Conservation (phyloP, 2,797 vertebrate genomes). For the Gymnothorax javanicus region DNA sequence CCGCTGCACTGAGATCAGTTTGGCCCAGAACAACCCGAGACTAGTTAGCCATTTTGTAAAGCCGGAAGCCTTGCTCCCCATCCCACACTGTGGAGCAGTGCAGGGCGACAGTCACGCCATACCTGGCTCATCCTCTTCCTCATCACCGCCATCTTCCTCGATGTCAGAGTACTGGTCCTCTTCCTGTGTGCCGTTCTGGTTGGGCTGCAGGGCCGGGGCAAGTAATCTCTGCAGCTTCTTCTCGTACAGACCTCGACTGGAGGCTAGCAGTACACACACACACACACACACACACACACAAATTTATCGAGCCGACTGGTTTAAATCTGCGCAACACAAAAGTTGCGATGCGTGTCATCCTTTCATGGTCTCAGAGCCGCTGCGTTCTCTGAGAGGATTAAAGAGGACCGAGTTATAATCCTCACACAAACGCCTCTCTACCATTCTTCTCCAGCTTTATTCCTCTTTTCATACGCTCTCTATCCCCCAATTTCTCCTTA, state of each 20-base stretch:
- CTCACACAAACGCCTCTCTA: background rate
- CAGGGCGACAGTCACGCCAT: background rate
- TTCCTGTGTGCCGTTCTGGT: constrained; percentile 50
- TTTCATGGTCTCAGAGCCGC: background rate
- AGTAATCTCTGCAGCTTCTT: constrained; percentile 74
- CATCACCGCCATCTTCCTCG: constrained; percentile 68
- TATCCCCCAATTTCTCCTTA: background rate
- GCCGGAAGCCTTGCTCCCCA: background rate
- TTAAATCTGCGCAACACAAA: constrained; percentile 8
- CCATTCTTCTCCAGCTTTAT: constrained; percentile 2
- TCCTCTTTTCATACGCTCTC: background rate
- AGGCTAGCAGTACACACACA: constrained; percentile 63
- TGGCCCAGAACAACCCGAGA: background rate
- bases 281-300: background rate
- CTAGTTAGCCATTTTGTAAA: background rate
- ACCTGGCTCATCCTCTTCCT: constrained; percentile 54
- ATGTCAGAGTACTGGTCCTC: constrained; percentile 63
- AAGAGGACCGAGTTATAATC: constrained; percentile 10
- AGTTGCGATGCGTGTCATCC: constrained; percentile 16
- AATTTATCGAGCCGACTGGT: background rate
- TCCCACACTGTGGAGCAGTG: background rate
- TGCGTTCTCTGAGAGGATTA: constrained; percentile 6
- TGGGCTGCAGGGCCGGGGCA: constrained; percentile 38
- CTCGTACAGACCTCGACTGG: constrained; percentile 80
- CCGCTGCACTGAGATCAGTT: no score